Conservation (phyloP, 2,797 vertebrate genomes). For the Hozukius guyotensis region DNA sequence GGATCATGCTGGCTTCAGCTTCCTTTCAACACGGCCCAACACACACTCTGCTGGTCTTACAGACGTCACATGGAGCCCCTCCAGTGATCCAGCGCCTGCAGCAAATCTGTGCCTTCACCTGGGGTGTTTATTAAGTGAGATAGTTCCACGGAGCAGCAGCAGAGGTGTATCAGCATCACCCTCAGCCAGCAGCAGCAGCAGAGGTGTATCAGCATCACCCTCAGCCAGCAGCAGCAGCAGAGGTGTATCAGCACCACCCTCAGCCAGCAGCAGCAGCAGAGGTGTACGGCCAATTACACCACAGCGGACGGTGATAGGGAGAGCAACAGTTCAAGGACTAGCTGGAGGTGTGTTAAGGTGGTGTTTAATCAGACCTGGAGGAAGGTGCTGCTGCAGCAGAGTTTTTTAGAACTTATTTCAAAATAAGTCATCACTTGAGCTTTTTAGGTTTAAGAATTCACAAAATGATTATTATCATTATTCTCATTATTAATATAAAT, state of each 20-base stretch:
- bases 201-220: conserved; percentile 13
- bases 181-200: background rate
- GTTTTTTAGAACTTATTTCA: background rate
- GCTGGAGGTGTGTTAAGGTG: conserved; percentile 34
- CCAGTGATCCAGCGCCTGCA: conserved; percentile 9
- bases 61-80: background rate
- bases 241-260: too few species aligned
- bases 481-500: background rate
- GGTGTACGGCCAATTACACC: conserved; percentile 50
- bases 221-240: conserved; percentile 20
- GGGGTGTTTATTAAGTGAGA: conserved; percentile 27
- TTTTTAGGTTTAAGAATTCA: background rate
- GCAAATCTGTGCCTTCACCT: conserved; percentile 29
- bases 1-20: background rate
- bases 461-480: background rate
- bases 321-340: conserved; percentile 48
- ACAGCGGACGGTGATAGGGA: conserved; percentile 32
- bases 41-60: background rate
- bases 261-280: too few species aligned
- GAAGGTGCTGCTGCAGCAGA: conserved; percentile 15
- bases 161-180: conserved; percentile 16
- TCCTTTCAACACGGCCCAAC: background rate
- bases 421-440: background rate
- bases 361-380: conserved; percentile 32
- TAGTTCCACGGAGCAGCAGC: conserved; percentile 33